Evolutionary conservation across 2,888 invertebrate genomes (phyloP).

Genomic region (Eupithecia subfuscata): DNA sequence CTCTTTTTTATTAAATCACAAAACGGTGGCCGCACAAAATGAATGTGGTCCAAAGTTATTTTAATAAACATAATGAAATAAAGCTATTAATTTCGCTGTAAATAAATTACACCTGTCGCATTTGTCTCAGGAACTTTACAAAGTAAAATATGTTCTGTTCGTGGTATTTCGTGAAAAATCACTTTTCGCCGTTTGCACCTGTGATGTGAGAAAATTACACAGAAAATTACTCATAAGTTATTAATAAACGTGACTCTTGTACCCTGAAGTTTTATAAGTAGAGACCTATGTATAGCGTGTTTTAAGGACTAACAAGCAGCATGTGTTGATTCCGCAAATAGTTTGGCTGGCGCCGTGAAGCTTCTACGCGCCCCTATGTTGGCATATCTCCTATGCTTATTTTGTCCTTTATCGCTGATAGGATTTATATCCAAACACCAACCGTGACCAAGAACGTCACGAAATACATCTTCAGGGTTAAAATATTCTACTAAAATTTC

Average conservation of each 20-base stretch:
- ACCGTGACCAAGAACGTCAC: conserved; percentile 26
- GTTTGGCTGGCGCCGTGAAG: conserved; percentile 47
- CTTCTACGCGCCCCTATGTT: conserved; percentile 25
- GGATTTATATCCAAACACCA: neutral
- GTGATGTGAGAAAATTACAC: conserved; percentile 15
- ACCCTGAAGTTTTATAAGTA: conserved; percentile 30
- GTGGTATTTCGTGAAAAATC: conserved; percentile 41
- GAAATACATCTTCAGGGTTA: conserved; percentile 29
- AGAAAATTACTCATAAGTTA: conserved; percentile 20
- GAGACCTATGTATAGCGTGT: conserved; percentile 24
- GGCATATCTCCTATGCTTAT: conserved; percentile 42
- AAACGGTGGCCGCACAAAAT: conserved; percentile 2
- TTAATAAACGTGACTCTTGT: conserved; percentile 18
- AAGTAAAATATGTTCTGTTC: conserved; percentile 39
- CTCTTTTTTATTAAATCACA: conserved; percentile 35
- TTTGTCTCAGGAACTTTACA: conserved; percentile 41
- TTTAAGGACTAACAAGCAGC: conserved; percentile 28
- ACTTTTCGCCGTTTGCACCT: conserved; percentile 33
- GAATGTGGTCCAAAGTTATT: conserved; percentile 12
- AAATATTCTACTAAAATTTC: conserved; percentile 29
- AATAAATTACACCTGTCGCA: conserved; percentile 43
- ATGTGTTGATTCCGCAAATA: conserved; percentile 52
- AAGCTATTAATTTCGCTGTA: conserved; percentile 38
- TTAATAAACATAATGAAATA: conserved; percentile 36
- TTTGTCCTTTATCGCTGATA: conserved; percentile 34